These are phyloP conservation scores for Chrosomus eos DNA, from an alignment of 2,797 vertebrate genomes.

Conservation along the genomic window DNA sequence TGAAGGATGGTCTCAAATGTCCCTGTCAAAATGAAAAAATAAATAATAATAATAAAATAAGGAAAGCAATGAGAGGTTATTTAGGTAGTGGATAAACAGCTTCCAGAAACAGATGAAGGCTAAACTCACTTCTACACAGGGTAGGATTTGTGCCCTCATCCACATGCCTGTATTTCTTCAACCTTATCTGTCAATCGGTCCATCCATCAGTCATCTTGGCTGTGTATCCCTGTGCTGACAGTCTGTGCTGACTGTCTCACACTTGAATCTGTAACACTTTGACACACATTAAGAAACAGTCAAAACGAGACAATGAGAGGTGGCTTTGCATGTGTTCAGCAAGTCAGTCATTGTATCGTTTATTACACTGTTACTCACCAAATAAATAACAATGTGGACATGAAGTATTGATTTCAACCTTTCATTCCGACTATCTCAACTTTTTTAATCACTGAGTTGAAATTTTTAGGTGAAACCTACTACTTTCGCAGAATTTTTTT, in stretches of 20 bases:
- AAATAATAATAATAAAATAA: constrained; percentile 50
- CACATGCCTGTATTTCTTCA: constrained; percentile 33
- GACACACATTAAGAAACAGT: constrained; percentile 2
- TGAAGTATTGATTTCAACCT: neutral
- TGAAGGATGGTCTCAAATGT: constrained; percentile 68
- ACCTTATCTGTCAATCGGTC: constrained; percentile 44
- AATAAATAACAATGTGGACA: neutral
- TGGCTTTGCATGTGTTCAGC: neutral
- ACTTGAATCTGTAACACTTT: neutral
- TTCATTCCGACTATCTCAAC: neutral
- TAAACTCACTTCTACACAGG: constrained; percentile 32
- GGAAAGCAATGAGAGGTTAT: constrained; percentile 66
- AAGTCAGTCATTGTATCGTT: neutral
- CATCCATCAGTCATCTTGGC: constrained; percentile 51
- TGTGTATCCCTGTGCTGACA: neutral
- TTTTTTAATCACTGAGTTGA: too few species aligned
- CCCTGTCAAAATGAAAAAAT: constrained; percentile 55
- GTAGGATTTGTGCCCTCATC: constrained; percentile 16
- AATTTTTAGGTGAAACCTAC: neutral
- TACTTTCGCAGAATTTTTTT: neutral
- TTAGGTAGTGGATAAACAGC: constrained; percentile 73
- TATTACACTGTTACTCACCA: neutral
- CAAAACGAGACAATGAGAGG: neutral
- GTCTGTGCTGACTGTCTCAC: neutral
- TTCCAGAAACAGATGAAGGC: constrained; percentile 65